Evolutionary conservation across 2,888 invertebrate species (phyloP), one percentile per base, ranked within the genome.

Genomic region (Eilema caniola): DNA sequence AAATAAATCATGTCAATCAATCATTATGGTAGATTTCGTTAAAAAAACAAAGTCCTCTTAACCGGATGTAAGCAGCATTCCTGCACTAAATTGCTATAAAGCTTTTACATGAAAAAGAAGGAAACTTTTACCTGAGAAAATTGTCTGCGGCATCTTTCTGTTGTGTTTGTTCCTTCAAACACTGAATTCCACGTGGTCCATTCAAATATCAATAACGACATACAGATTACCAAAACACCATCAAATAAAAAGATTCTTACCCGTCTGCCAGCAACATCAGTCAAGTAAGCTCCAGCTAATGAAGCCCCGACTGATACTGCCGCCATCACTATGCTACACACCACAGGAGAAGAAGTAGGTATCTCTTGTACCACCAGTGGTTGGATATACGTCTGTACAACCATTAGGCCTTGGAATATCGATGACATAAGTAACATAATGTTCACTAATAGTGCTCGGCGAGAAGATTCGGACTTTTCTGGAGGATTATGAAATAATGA

Each of bases 321-420:
- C 1, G 90, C 92, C 59, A 66, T 25, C 0, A 25, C 12, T 41
- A n/a, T 59, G 25, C 66, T 60, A n/a, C 59, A 66, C 25, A 14
- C 3, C 10, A 20, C 57, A 25, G 66, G 59, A 20, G 66, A 66
- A 41, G 24, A 37, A 3, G 37, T 0, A 92, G 83, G 0, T 90
- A 91, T 62, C 89, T 83, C 2, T 72, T 74, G 71, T 92, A 93
- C 41, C 92, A 70, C 0, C 90, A 91, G 14, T 87, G 89, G 0
- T 93, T 92, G 72, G 91, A 93, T 37, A 93, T 41, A 66, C 11
- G 66, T 92, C 74, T 92, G 92, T 0, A 93, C 81, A 0, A 89
- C 89, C 0, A 92, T 81, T 0, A 92, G 68, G 0, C 93, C 93
- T 89, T 93, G 93, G 82, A 92, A 91, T 20, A 90, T 86, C 14